Evolutionary conservation across 2,113 vertebrate species (phyloP), one percentile per base, ranked within the genome.

Genomic region (Pao palembangensis): DNA sequence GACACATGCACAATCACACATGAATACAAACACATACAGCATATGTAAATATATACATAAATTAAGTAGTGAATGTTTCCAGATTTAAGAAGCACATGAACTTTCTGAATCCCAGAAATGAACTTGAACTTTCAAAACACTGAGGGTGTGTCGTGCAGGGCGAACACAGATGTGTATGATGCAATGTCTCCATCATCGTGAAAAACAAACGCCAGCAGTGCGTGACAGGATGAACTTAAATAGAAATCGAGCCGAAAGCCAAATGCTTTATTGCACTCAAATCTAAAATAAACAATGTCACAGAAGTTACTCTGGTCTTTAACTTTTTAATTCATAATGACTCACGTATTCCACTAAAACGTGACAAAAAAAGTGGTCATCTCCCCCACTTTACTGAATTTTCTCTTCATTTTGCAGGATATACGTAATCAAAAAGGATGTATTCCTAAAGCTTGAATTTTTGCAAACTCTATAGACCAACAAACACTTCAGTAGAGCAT

Each of bases 71-170:
- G n/a, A 47, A 47, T 17, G 44, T 47, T n/a, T 46, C 44, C 17
- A 15, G 44, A 46, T 46, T 46, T 17, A 46, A 16, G 6, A n/a
- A n/a, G 14, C 44, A 73, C 60, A 11, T 79, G 71, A 82, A 79
- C 79, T 62, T 59, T 75, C 50, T 46, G 41, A 52, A 55, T 66
- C 66, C 62, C 8, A 42, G 62, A 44, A 28, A 69, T 69, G 83
- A 80, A 75, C 79, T 71, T 79, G 60, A 82, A 79, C 81, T 76
- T 71, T 72, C 69, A 78, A 83, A 38, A 64, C 69, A 43, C 14
- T 17, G 25, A 57, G 58, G 64, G 59, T 51, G 64, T 61, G 55
- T 61, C 52, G 51, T 20, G 48, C 75, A 49, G 49, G 65, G 73
- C 78, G 74, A 79, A 76, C 57, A 56, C 49, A 20, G 55, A 49